phyloP scores from a whole-genome alignment of 1,140 invertebrate genomes.

The Galleria mellonella region DNA sequence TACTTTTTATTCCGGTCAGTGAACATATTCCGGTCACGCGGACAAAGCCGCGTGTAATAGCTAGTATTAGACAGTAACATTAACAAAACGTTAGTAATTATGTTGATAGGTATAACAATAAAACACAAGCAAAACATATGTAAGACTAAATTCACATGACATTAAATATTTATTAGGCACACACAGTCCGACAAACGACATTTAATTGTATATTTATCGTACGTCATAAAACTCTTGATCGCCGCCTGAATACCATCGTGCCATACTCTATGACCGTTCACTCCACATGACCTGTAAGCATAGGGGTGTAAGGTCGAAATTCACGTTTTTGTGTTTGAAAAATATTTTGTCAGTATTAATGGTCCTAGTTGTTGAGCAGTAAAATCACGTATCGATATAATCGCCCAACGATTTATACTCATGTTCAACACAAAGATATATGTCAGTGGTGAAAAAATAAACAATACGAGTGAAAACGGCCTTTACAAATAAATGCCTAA shows the following conservation, averaged over 20 bases:
- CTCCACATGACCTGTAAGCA: background rate
- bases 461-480: background rate
- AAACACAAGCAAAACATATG: background rate
- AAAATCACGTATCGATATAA: conserved; percentile 5
- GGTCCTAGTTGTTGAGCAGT: background rate
- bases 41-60: too few relatives aligned
- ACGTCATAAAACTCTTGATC: background rate
- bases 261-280: background rate
- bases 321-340: background rate
- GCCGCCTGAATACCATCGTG: background rate
- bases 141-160: background rate
- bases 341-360: background rate
- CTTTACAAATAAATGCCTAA: too few relatives aligned
- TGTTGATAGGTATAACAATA: too few relatives aligned
- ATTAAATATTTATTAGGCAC: conserved; percentile 3
- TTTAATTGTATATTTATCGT: conserved; percentile 4
- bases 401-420: background rate
- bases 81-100: too few relatives aligned
- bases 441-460: conserved; percentile 1
- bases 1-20: too few relatives aligned
- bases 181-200: conserved; percentile 1
- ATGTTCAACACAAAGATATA: background rate
- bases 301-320: background rate
- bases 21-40: too few relatives aligned
- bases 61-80: too few relatives aligned